These are phyloP conservation scores for Colistium nudipinnis DNA, from an alignment of 2,113 vertebrate genomes.

Conservation along the genomic window DNA sequence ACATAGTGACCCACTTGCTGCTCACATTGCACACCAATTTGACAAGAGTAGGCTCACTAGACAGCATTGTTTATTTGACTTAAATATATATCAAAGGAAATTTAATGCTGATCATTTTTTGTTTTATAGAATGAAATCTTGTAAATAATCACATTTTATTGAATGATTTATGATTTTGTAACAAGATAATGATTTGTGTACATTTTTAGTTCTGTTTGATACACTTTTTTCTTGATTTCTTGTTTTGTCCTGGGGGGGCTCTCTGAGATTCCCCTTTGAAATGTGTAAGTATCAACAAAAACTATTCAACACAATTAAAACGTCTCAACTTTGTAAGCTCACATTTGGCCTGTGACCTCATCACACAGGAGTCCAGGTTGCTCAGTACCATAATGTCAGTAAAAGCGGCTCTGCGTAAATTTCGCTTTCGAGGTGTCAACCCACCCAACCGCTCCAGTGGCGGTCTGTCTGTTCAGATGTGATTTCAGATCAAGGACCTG, in stretches of 20 bases:
- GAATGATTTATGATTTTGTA: too few species aligned
- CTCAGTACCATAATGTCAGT: constrained; percentile 51
- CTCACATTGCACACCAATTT: constrained; percentile 40
- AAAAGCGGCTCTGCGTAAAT: background rate
- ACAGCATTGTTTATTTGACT: constrained; percentile 10
- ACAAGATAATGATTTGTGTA: too few species aligned
- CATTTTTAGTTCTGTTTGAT: too few species aligned
- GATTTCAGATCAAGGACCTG: background rate
- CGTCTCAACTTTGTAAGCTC: background rate
- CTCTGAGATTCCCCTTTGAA: too few species aligned
- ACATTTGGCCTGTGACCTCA: background rate
- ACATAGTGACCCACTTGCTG: constrained; percentile 24
- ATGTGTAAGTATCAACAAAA: too few species aligned
- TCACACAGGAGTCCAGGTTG: background rate
- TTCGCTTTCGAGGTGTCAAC: background rate
- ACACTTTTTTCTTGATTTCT: too few species aligned
- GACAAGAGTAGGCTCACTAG: constrained; percentile 15
- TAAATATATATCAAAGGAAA: background rate
- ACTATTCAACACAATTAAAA: too few species aligned
- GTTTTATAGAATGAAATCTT: background rate
- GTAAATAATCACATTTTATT: too few species aligned
- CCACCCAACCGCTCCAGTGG: fast-evolving
- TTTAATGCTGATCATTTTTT: background rate
- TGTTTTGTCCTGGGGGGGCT: too few species aligned
- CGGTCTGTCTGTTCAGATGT: background rate